Evolutionary conservation across 2,888 invertebrate species (phyloP).

Genomic region (Entomobrya multifasciata): DNA sequence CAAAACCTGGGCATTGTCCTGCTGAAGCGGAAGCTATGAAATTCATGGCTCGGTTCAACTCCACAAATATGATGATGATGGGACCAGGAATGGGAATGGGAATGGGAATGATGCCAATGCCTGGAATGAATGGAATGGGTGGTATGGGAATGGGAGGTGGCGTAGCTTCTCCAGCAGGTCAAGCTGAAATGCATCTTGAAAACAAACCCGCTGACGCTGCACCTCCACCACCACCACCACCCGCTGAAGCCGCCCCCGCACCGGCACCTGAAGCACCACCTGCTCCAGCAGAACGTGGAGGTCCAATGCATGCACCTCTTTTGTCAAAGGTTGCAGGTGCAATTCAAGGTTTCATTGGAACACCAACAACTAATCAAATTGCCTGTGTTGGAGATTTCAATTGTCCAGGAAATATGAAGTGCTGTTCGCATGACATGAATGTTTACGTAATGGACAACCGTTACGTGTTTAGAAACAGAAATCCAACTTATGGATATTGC

Average conservation of each 20-base stretch:
- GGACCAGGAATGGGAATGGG: conserved; percentile 9
- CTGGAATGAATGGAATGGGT: conserved; percentile 19
- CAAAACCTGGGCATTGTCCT: conserved; percentile 77
- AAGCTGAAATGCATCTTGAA: conserved; percentile 40
- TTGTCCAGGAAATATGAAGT: conserved; percentile 75
- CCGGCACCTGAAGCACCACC: background rate
- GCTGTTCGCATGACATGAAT: conserved; percentile 74
- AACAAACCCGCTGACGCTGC: conserved; percentile 20
- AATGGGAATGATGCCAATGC: conserved; percentile 7
- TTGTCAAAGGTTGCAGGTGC: background rate
- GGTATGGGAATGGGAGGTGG: background rate
- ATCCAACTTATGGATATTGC: conserved; percentile 76
- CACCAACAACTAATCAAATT: background rate
- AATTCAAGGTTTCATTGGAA: conserved; percentile 2
- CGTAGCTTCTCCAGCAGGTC: background rate
- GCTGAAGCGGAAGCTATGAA: conserved; percentile 72
- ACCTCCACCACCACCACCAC: conserved; percentile 25
- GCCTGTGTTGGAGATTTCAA: conserved; percentile 75
- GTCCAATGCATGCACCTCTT: background rate
- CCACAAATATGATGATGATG: conserved; percentile 38
- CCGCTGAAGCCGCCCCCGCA: conserved; percentile 24
- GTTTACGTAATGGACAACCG: conserved; percentile 70
- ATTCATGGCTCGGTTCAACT: conserved; percentile 46
- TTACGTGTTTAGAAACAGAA: conserved; percentile 61
- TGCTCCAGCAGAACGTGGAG: conserved; percentile 12